Base-by-base conservation (phyloP, 2,113 vertebrate species). In the Protomyctophum bolini region DNA sequence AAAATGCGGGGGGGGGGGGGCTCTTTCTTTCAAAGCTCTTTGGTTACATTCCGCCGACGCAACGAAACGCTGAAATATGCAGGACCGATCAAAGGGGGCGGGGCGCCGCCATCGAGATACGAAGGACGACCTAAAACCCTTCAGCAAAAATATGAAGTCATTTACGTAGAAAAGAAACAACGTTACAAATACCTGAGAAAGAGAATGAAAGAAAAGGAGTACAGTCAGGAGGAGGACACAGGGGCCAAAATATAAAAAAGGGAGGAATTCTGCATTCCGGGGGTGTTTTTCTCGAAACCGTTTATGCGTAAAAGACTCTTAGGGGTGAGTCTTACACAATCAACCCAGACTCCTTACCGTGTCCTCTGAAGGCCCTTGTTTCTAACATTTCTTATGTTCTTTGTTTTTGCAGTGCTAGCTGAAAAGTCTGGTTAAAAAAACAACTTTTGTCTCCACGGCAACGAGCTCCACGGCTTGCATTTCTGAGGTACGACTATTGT, bases 161-260 rank as follows among this genome's bases (percentile, higher is more conserved):
- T n/a, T 62, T 3, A 48, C 47, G 47, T 63, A 55, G 50, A 76
- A 76, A 63, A 77, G 72, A 49, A 50, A 60, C 10, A 58, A 70
- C 57, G 51, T 56, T 28, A 56, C 70, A 66, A 71, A 81, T 82
- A 88, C 86, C 86, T 89, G 88, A 92, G 83, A 90, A 76, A 86
- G 65, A 65, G 28, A 55, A 59, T 52, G 59, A 60, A 63, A 69
- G 28, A 51, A 55, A 69, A 64, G 21, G 9, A 68, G 10, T 66
- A 75, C 46, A 66, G 73, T 59, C 69, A 57, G 76, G 46, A 54
- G 67, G 63, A 73, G 75, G 58, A 70, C 74, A 48, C n/a, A n/a
- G n/a, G 33, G 14, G 51, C n/a, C 48, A 47, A 10, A 77, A 75
- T 41, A 78, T 33, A 73, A 83, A 68, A 70, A 14, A 47, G 12